These are phyloP conservation scores for Cnemophilus loriae DNA, from an alignment of 2,113 vertebrate species.

Conservation along the genomic window DNA sequence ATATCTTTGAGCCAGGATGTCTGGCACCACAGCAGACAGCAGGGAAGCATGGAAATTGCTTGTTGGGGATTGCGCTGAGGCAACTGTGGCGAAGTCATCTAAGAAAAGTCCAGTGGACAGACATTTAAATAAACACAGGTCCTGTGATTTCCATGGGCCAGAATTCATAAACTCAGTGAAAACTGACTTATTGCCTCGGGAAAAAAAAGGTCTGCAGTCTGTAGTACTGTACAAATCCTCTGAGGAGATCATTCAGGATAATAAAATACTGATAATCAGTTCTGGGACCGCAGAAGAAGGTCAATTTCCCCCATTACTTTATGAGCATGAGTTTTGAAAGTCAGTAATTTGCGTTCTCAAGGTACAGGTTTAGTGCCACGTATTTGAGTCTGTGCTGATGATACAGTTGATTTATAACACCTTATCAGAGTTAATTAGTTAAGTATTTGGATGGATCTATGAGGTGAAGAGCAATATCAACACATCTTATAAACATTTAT, in stretches of 20 bases:
- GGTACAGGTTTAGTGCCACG: neutral
- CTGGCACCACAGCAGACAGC: neutral
- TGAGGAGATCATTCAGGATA: neutral
- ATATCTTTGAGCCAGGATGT: neutral
- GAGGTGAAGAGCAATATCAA: neutral
- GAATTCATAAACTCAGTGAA: neutral
- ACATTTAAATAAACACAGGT: neutral
- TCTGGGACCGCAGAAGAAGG: neutral
- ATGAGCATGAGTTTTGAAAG: neutral
- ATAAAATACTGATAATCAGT: neutral
- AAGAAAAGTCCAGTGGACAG: neutral
- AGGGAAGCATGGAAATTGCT: neutral
- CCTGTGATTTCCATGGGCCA: neutral
- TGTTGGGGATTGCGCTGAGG: neutral
- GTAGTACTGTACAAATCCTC: no score
- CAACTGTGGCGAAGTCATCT: neutral
- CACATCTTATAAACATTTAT: neutral
- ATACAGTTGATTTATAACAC: neutral
- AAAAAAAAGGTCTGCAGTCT: no score
- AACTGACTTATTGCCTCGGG: neutral
- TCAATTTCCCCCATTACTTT: neutral
- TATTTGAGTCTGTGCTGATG: neutral
- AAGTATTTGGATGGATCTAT: neutral
- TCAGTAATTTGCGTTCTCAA: neutral
- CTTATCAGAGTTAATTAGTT: neutral